These are phyloP conservation scores for Malacosoma neustria DNA, from an alignment of 2,888 invertebrate species.

Conservation along the genomic window DNA sequence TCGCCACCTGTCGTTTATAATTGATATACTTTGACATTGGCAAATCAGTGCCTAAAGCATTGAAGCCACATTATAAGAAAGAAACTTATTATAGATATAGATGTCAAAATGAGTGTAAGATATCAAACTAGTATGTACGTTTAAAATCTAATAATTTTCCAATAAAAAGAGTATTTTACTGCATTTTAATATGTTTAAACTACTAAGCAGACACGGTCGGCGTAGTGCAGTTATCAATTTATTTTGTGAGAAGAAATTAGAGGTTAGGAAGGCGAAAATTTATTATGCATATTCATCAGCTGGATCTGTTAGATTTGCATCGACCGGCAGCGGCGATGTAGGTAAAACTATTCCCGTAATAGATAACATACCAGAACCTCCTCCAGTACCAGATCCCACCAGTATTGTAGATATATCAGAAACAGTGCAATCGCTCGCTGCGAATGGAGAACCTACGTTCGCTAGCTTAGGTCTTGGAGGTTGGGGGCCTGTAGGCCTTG, in stretches of 20 bases:
- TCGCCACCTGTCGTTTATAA: too few species aligned
- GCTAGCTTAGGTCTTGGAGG: slow-evolving; percentile 88
- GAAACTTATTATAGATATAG: too few species aligned
- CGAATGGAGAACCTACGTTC: slow-evolving; percentile 84
- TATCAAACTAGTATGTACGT: too few species aligned
- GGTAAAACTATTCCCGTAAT: slow-evolving; percentile 34
- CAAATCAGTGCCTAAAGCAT: too few species aligned
- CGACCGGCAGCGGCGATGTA: slow-evolving; percentile 33
- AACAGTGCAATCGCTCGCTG: slow-evolving; percentile 51
- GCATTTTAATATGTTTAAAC: slow-evolving; percentile 46
- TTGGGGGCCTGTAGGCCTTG: slow-evolving; percentile 86
- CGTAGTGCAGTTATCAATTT: slow-evolving; percentile 50
- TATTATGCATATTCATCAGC: slow-evolving; percentile 59
- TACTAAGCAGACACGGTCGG: slow-evolving; percentile 52
- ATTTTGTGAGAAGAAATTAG: slow-evolving; percentile 53
- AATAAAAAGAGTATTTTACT: slow-evolving; percentile 2
- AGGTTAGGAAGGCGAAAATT: slow-evolving; percentile 63
- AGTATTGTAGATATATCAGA: slow-evolving; percentile 39
- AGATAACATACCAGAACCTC: slow-evolving; percentile 62
- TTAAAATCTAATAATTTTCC: too few species aligned
- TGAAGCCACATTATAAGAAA: too few species aligned
- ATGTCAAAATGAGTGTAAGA: too few species aligned
- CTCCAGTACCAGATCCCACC: slow-evolving; percentile 54
- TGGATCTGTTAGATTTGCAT: slow-evolving; percentile 48
- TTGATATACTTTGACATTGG: too few species aligned